phyloP scores from a whole-genome alignment of 2,113 vertebrate species.

The Tor tambroides region DNA sequence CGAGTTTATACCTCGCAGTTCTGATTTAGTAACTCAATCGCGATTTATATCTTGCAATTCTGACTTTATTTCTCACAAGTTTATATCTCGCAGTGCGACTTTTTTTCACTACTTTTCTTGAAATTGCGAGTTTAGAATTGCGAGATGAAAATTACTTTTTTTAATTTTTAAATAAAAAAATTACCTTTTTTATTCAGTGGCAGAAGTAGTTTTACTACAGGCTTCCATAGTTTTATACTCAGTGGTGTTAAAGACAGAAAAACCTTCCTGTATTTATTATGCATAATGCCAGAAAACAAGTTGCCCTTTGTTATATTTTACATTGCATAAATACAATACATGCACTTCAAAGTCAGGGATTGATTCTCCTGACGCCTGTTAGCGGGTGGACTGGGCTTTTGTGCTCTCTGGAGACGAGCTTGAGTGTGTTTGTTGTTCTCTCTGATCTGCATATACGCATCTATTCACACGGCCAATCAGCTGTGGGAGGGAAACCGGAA shows the following conservation, averaged over 20 bases:
- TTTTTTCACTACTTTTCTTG: too few relatives aligned
- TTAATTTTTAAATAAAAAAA: too few relatives aligned
- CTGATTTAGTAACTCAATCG: too few relatives aligned
- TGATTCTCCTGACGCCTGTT: not conserved
- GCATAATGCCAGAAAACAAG: not conserved
- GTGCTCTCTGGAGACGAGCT: not conserved
- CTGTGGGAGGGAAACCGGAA: constrained; percentile 48
- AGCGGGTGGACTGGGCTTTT: not conserved
- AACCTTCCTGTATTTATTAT: not conserved
- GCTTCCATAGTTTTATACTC: too few relatives aligned
- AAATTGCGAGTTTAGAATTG: too few relatives aligned
- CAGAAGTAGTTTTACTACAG: too few relatives aligned
- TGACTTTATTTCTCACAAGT: too few relatives aligned
- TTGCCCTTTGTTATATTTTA: not conserved
- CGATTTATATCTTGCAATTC: too few relatives aligned
- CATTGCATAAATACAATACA: not conserved
- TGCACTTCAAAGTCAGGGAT: not conserved
- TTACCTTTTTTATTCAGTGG: too few relatives aligned
- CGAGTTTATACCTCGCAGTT: too few relatives aligned
- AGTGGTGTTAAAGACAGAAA: not conserved
- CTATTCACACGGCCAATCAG: constrained; percentile 70
- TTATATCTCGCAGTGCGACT: too few relatives aligned
- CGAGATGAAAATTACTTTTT: too few relatives aligned
- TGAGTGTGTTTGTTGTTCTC: not conserved
- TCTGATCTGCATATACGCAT: not conserved